Evolutionary conservation across 2,113 vertebrate genomes (phyloP).

Genomic region (Stegostoma tigrinum): DNA sequence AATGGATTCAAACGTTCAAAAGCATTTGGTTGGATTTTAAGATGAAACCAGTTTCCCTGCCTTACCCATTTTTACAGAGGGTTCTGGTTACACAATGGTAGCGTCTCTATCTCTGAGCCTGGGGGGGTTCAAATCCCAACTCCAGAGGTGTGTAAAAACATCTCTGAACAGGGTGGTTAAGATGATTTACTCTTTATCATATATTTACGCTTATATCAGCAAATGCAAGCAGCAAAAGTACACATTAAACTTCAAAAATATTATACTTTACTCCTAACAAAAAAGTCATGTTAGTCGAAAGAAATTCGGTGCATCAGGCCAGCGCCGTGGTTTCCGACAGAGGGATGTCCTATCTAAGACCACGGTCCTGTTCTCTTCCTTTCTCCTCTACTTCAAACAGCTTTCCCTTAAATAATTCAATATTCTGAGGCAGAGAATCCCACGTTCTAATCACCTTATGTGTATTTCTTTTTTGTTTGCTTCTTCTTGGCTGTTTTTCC

Average conservation of each 20-base stretch:
- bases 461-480: neutral
- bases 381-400: neutral
- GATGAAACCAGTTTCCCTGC: neutral
- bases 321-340: neutral
- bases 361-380: neutral
- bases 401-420: neutral
- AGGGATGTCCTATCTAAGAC: neutral
- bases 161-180: too few species aligned
- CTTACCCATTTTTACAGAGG: too few species aligned
- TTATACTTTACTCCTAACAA: neutral
- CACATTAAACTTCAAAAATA: neutral
- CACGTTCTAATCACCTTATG: neutral
- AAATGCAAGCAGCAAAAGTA: neutral
- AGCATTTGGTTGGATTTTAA: neutral
- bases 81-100: too few species aligned
- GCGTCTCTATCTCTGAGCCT: too few species aligned
- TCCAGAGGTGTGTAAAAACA: too few species aligned
- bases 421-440: neutral
- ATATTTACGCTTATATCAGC: too few species aligned
- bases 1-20: neutral
- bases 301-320: neutral
- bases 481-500: neutral
- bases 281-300: neutral
- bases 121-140: too few species aligned
- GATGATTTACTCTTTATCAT: too few species aligned